phyloP scores from a whole-genome alignment of 2,113 vertebrate genomes.

The Gobiocypris rarus region DNA sequence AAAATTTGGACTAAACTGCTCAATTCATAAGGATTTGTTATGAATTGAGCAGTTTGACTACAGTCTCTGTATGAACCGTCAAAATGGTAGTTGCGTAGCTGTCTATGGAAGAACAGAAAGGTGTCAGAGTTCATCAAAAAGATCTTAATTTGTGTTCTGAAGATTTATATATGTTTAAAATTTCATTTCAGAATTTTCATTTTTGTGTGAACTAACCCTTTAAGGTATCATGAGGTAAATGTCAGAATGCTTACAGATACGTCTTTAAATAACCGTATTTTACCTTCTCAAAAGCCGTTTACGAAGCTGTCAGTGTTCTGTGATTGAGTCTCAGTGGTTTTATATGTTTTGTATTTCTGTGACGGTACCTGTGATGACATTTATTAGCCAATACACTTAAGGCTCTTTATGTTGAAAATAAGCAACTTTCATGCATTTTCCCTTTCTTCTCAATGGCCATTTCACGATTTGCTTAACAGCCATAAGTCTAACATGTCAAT shows the following conservation, averaged over 20 bases:
- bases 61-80: too few relatives aligned
- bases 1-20: too few relatives aligned
- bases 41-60: too few relatives aligned
- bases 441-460: conserved; percentile 1
- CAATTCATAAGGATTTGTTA: too few relatives aligned
- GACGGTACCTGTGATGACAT: conserved; percentile 10
- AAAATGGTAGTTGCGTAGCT: too few relatives aligned
- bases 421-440: conserved; percentile 27
- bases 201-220: too few relatives aligned
- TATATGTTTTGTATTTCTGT: background rate
- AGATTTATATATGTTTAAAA: too few relatives aligned
- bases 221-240: too few relatives aligned
- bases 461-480: conserved; percentile 46
- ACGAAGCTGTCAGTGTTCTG: background rate
- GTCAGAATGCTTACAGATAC: background rate
- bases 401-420: conserved; percentile 33
- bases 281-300: background rate
- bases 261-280: background rate
- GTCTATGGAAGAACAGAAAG: too few relatives aligned
- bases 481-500: conserved; percentile 42
- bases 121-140: too few relatives aligned
- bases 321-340: conserved; percentile 1
- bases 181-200: too few relatives aligned
- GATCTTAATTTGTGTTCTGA: too few relatives aligned
- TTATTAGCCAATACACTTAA: conserved; percentile 39